A percentile compares a stretch with the other conserved stretches of the same genome.
phyloP scores from a whole-genome alignment of 2,888 invertebrate species.

The Chrysolina oricalcia region DNA sequence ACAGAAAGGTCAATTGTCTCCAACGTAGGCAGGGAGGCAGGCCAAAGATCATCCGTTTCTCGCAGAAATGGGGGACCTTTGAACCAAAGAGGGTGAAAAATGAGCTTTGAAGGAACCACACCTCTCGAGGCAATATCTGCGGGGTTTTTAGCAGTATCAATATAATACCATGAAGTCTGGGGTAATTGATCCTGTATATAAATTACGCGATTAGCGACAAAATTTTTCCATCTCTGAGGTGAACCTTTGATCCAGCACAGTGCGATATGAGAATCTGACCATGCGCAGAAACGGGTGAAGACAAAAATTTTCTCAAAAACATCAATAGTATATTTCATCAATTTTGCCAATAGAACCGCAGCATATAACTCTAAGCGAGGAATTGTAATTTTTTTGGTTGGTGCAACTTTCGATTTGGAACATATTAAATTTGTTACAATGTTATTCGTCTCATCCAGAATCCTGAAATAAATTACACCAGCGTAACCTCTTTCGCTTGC shows the following conservation, averaged over 20 bases:
- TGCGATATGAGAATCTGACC: background rate
- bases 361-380: too few species aligned
- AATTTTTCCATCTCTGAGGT: background rate
- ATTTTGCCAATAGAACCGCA: background rate
- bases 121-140: background rate
- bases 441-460: background rate
- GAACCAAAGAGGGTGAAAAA: background rate
- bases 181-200: background rate
- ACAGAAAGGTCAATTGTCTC: background rate
- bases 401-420: background rate
- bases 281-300: background rate
- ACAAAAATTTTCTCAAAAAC: too few species aligned
- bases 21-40: background rate
- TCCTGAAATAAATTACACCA: background rate
- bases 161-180: background rate
- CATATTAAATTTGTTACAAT: background rate
- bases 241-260: background rate
- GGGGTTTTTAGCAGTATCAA: background rate
- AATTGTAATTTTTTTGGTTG: background rate
- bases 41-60: background rate
- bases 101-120: background rate
- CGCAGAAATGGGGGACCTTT: background rate
- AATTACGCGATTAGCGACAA: background rate
- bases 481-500: background rate
- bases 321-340: too few species aligned